Conservation (phyloP, 92 coral and sea anemone species). For the Blastomussa wellsi region DNA sequence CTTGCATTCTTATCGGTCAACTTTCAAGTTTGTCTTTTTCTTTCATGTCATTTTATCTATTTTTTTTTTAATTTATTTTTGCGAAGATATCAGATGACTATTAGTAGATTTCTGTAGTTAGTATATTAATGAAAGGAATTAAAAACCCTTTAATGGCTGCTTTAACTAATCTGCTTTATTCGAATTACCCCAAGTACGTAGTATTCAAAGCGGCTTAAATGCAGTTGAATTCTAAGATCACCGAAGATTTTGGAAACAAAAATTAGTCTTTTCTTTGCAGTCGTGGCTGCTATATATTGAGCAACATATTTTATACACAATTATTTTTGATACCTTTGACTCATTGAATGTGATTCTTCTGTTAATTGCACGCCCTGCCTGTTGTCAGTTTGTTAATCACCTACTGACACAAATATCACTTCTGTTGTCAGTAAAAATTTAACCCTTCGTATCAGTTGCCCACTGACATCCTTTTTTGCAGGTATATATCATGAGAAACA, state of each 20-base stretch:
- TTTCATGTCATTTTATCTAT: not conserved
- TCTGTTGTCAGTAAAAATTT: not conserved
- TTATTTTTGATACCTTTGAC: slow-evolving; percentile 19
- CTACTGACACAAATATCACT: not conserved
- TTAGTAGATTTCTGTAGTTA: not conserved
- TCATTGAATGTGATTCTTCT: slow-evolving; percentile 3
- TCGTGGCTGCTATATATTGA: no score
- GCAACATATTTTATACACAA: no score
- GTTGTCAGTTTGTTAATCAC: not conserved
- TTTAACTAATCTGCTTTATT: not conserved
- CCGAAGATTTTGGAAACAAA: slow-evolving; percentile 16
- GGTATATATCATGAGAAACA: slow-evolving; percentile 4
- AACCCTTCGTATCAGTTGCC: slow-evolving; percentile 3
- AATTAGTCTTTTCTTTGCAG: slow-evolving; percentile 1
- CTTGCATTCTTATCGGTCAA: not conserved
- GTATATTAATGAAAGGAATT: not conserved
- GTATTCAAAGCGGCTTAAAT: not conserved
- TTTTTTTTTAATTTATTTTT: not conserved
- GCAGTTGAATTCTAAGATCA: slow-evolving; percentile 7
- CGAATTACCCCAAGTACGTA: slow-evolving; percentile 14
- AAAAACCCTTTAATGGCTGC: not conserved
- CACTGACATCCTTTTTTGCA: slow-evolving; percentile 6
- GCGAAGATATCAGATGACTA: not conserved
- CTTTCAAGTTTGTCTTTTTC: no score
- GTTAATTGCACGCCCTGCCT: slow-evolving; percentile 10